phyloP scores from a whole-genome alignment of 2,797 vertebrate genomes.

The Labroides dimidiatus region DNA sequence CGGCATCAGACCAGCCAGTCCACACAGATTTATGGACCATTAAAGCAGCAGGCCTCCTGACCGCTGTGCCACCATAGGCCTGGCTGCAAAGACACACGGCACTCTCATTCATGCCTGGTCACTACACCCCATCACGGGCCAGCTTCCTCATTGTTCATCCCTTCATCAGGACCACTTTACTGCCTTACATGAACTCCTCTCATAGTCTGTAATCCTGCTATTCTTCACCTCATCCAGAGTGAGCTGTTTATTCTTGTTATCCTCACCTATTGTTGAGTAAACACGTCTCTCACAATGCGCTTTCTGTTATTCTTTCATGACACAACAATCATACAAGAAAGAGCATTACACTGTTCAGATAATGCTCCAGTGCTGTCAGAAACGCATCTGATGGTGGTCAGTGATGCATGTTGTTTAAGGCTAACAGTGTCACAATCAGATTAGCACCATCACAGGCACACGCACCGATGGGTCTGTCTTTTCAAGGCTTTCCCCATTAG shows the following conservation, averaged over 20 bases:
- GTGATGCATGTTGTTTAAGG: conserved; percentile 74
- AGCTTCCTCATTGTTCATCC: conserved; percentile 73
- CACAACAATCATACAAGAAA: conserved; percentile 20
- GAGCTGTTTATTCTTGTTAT: conserved; percentile 44
- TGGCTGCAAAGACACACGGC: conserved; percentile 73
- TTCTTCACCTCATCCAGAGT: conserved; percentile 31
- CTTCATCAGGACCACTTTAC: conserved; percentile 70
- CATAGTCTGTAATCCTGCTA: conserved; percentile 60
- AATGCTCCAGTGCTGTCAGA: conserved; percentile 38
- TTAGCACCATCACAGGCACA: conserved; percentile 77
- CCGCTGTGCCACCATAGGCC: conserved; percentile 77
- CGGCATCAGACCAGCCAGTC: conserved; percentile 87
- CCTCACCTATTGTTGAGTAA: conserved; percentile 26
- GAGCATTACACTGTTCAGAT: conserved; percentile 36
- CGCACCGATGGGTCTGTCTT: conserved; percentile 79
- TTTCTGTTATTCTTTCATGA: conserved; percentile 17
- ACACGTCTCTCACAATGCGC: conserved; percentile 19
- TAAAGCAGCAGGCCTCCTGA: conserved; percentile 94
- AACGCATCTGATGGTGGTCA: conserved; percentile 65
- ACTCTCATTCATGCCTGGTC: conserved; percentile 73
- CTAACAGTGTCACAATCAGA: conserved; percentile 82
- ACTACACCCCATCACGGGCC: conserved; percentile 66
- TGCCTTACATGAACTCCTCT: conserved; percentile 70
- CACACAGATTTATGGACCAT: conserved; percentile 98
- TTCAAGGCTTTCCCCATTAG: conserved; percentile 81